Base-by-base conservation (phyloP, 2,797 vertebrate species). In the Halcyon badia region DNA sequence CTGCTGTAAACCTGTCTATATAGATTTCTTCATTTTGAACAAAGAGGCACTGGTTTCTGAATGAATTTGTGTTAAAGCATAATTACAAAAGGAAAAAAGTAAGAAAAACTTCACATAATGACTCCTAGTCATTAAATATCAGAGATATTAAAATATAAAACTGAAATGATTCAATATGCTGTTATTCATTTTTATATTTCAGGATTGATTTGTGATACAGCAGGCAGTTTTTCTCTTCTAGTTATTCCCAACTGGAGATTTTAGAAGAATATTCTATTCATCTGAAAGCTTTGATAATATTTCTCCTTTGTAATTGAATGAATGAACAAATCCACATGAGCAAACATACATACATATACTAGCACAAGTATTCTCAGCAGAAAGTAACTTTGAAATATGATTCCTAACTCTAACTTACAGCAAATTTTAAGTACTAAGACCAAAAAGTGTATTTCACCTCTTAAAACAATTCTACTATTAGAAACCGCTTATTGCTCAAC, bases 211-310 rank as follows among this genome's bases (percentile, higher is more conserved):
- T 93, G 26, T 41, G 44, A 69, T 87, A 69, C 60, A 84, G 54
- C 31, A 82, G 49, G 49, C 14, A 69, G 20, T 37, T 79, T 48
- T 89, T 70, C 6, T 80, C 15, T 89, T 80, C 31, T 35, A 52
- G 6, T 71, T 76, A 86, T 41, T 93, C 61, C 31, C 90, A 75
- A 57, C 37, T 71, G 73, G 61, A 86, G 22, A 52, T 83, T 90
- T 91, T 75, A 90, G 28, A 80, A 25, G 21, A 87, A 82, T 48
- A 90, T 60, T 92, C 89, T 73, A 83, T 87, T 89, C 14, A 85
- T 31, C 25, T 73, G 42, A 66, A 94, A 77, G 26, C 51, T 95
- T 85, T 94, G 60, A 87, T 76, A 69, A 76, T 41, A 73, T 77
- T 94, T 95, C 64, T 91, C 26, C n/a, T 79, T 95, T 68, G 30